Conservation (phyloP, 2,888 invertebrate species). For the Pedicia rivosa region DNA sequence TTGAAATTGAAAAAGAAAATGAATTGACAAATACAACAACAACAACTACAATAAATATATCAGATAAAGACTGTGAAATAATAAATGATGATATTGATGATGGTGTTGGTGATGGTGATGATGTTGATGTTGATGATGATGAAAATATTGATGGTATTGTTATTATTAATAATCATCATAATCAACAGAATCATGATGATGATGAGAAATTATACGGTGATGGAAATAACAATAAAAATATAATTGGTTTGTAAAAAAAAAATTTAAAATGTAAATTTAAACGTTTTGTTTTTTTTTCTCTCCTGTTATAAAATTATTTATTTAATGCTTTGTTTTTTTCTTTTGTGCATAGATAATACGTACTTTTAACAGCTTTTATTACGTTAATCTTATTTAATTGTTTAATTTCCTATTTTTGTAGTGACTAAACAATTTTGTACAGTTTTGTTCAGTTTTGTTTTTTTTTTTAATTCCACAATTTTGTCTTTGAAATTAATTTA, state of each 20-base stretch:
- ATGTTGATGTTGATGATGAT: conserved; percentile 9
- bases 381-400: too few species aligned
- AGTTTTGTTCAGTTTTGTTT: too few species aligned
- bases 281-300: not conserved
- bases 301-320: conserved; percentile 3
- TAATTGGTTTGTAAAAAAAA: conserved; percentile 3
- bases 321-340: not conserved
- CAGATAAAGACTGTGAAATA: conserved; percentile 6
- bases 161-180: conserved; percentile 25
- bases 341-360: too few species aligned
- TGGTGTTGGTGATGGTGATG: conserved; percentile 19
- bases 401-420: too few species aligned
- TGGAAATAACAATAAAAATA: conserved; percentile 13
- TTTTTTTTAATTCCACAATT: too few species aligned
- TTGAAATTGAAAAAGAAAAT: too few species aligned
- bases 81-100: conserved; percentile 15
- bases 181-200: conserved; percentile 23
- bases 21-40: not conserved
- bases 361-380: not conserved
- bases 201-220: conserved; percentile 28
- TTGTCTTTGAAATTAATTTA: too few species aligned
- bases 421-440: too few species aligned
- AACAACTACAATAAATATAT: not conserved
- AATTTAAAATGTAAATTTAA: not conserved
- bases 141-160: conserved; percentile 11